Conservation (phyloP, 2,888 invertebrate species). For the Eristalis tenax region DNA sequence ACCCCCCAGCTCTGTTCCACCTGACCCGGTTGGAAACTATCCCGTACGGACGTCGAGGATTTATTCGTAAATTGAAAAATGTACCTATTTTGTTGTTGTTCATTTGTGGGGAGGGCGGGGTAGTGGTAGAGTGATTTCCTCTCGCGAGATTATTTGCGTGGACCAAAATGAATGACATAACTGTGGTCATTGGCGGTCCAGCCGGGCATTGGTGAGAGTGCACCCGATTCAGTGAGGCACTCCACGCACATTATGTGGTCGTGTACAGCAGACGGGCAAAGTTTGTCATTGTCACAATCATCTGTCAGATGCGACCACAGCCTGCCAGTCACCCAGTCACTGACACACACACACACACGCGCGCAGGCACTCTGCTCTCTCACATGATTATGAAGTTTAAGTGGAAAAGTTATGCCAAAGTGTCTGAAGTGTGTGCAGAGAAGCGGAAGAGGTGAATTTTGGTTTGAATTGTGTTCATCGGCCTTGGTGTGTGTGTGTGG, state of each 20-base stretch:
- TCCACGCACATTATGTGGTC: constrained; percentile 7
- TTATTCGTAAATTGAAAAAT: constrained; percentile 33
- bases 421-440: background rate
- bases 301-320: constrained; percentile 49
- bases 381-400: constrained; percentile 59
- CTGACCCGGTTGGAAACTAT: constrained; percentile 6
- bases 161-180: constrained; percentile 27
- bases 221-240: background rate
- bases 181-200: constrained; percentile 8
- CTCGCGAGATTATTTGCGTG: background rate
- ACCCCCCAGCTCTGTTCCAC: background rate
- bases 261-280: constrained; percentile 18
- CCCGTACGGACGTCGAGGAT: constrained; percentile 22
- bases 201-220: background rate
- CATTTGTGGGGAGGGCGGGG: background rate
- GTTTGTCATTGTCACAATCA: constrained; percentile 48
- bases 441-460: constrained; percentile 25
- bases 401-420: constrained; percentile 53
- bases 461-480: background rate
- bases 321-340: constrained; percentile 1
- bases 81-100: constrained; percentile 9
- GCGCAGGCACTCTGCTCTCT: background rate
- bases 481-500: background rate
- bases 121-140: background rate
- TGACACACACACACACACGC: background rate